A percentile compares a stretch with the other conserved stretches of the same genome.
Evolutionary conservation across 1,140 invertebrate species (phyloP).

Genomic region (Brachionus angularis): DNA sequence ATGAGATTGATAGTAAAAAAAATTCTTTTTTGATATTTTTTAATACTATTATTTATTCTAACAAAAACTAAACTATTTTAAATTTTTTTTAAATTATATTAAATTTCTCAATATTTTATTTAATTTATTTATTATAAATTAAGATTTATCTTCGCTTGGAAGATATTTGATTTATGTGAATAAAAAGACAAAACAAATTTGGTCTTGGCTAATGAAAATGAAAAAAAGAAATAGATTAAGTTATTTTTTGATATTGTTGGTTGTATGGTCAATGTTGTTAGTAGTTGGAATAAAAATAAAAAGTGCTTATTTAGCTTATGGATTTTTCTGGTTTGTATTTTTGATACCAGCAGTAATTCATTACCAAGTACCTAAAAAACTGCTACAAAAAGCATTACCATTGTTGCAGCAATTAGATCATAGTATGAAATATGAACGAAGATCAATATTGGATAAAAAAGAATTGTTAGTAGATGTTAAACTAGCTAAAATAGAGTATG

Average conservation of each 20-base stretch:
- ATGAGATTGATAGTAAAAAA: too few species aligned
- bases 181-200: neutral
- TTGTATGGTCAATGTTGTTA: slow-evolving; percentile 8
- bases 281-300: slow-evolving; percentile 28
- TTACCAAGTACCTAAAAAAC: neutral
- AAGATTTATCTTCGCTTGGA: slow-evolving; percentile 17
- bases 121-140: neutral
- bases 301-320: slow-evolving; percentile 29
- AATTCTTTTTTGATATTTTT: too few species aligned
- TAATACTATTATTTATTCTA: too few species aligned
- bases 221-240: slow-evolving; percentile 9
- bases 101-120: neutral
- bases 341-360: slow-evolving; percentile 34
- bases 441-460: slow-evolving; percentile 24
- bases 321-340: slow-evolving; percentile 38
- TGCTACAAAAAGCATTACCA: slow-evolving; percentile 4
- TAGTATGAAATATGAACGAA: slow-evolving; percentile 35
- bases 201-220: neutral
- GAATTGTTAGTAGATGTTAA: slow-evolving; percentile 35
- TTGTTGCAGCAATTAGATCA: slow-evolving; percentile 30
- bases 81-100: too few species aligned
- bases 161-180: slow-evolving; percentile 1
- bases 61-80: too few species aligned
- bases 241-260: slow-evolving; percentile 21
- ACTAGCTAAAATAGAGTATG: neutral